These are phyloP conservation scores for Varanus komodoensis DNA, from an alignment of 2,113 vertebrate genomes.

Conservation along the genomic window DNA sequence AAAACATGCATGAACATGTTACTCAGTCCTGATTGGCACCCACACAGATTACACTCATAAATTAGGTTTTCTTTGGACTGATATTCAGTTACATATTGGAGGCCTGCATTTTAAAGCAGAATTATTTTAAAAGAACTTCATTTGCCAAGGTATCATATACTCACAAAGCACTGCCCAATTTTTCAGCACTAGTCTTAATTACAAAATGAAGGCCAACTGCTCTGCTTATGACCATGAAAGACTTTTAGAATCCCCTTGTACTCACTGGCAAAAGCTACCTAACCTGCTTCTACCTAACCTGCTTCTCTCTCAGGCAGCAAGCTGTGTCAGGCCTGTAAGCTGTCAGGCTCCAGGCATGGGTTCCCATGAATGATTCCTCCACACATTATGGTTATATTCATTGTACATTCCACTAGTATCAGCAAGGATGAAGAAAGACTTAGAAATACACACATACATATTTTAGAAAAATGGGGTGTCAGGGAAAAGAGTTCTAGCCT, in stretches of 20 bases:
- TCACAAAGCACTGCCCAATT: not conserved
- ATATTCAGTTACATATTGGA: slow-evolving; percentile 71
- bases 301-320: not conserved
- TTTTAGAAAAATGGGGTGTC: not conserved
- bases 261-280: not conserved
- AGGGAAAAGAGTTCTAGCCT: too few relatives aligned
- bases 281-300: too few relatives aligned
- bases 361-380: not conserved
- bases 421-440: too few relatives aligned
- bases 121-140: not conserved
- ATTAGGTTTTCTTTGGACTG: slow-evolving; percentile 45
- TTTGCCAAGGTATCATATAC: slow-evolving; percentile 1
- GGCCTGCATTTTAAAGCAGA: slow-evolving; percentile 41
- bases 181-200: not conserved
- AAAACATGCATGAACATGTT: slow-evolving; percentile 75
- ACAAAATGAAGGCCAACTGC: not conserved
- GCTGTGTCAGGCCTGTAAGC: not conserved
- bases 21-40: slow-evolving; percentile 53
- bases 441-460: too few relatives aligned
- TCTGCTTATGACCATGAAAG: not conserved
- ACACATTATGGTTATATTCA: too few relatives aligned
- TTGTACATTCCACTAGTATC: too few relatives aligned
- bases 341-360: not conserved
- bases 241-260: not conserved
- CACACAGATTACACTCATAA: slow-evolving; percentile 69